Conservation (phyloP, 2,888 invertebrate species). For the Tipula lateralis region DNA sequence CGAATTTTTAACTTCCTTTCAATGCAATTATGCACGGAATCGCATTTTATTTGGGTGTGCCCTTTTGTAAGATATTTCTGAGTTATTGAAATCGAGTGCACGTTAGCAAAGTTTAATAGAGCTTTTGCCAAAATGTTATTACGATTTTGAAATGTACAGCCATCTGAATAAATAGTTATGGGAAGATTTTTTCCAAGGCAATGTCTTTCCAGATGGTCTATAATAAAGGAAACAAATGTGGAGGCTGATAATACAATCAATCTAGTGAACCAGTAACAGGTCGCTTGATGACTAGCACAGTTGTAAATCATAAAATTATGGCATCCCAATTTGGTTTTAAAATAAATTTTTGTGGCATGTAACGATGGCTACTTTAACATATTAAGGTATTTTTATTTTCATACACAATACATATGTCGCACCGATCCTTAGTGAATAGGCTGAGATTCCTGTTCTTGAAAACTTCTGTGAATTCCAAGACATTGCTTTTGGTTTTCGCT, state of each 20-base stretch:
- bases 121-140: too few species aligned
- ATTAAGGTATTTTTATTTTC: background rate
- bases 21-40: too few species aligned
- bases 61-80: too few species aligned
- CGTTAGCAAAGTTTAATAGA: too few species aligned
- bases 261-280: background rate
- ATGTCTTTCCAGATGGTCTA: background rate
- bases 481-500: background rate
- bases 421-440: background rate
- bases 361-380: background rate
- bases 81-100: background rate
- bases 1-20: too few species aligned
- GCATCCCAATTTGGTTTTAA: background rate
- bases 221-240: too few species aligned
- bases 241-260: too few species aligned
- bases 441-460: background rate
- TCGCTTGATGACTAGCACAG: background rate
- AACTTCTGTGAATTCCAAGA: background rate
- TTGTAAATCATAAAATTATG: background rate
- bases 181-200: background rate
- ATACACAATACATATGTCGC: background rate
- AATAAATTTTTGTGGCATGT: background rate
- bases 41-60: too few species aligned
- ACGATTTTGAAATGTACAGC: too few species aligned
- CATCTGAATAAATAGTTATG: background rate